phyloP scores from a whole-genome alignment of 1,140 invertebrate genomes.

The Wasmannia auropunctata region DNA sequence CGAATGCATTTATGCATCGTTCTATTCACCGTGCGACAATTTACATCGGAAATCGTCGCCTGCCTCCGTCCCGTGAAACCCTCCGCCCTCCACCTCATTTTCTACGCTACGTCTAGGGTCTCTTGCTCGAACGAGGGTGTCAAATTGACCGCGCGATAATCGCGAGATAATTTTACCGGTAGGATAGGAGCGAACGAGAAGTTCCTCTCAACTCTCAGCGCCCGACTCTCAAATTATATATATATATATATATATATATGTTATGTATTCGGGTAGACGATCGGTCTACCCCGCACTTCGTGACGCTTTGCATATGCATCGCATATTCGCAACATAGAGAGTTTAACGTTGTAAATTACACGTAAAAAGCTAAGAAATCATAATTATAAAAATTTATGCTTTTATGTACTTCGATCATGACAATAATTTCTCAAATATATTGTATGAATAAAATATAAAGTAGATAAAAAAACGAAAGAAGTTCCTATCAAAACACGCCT shows the following conservation, averaged over 20 bases:
- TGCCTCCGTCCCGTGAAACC: too few species aligned
- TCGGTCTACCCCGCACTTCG: not conserved
- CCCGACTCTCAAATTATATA: not conserved
- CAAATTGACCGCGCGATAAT: not conserved
- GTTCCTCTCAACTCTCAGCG: not conserved
- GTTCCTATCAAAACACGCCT: too few species aligned
- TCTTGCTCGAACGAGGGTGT: not conserved
- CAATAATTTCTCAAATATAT: not conserved
- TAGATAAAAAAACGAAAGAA: too few species aligned
- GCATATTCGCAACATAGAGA: not conserved
- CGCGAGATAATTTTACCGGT: not conserved
- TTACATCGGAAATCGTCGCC: conserved; percentile 35
- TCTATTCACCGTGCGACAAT: conserved; percentile 23
- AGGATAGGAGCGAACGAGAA: not conserved
- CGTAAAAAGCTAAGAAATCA: not conserved
- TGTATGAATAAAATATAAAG: too few species aligned
- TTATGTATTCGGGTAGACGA: not conserved
- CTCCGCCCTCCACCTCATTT: not conserved
- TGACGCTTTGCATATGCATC: not conserved
- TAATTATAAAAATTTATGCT: too few species aligned
- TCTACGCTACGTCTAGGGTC: not conserved
- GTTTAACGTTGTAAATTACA: not conserved
- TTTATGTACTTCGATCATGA: not conserved
- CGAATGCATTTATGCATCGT: conserved; percentile 19
- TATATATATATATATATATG: too few species aligned